phyloP scores from a whole-genome alignment of 2,797 vertebrate genomes.

The Micrastur ruficollis region DNA sequence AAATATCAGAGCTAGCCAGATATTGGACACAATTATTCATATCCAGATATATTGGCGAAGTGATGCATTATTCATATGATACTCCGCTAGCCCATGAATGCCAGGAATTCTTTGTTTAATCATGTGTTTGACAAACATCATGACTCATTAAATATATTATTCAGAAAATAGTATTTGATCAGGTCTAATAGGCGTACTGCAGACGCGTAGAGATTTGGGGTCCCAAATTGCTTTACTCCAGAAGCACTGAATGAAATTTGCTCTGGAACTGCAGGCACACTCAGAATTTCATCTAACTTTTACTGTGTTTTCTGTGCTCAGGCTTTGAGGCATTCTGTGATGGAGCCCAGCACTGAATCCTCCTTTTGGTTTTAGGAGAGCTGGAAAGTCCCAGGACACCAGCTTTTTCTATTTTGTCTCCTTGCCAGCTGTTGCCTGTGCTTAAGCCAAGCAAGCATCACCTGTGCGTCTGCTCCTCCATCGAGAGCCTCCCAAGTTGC shows the following conservation, averaged over 20 bases:
- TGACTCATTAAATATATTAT: conserved; percentile 43
- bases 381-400: background rate
- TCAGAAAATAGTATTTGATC: conserved; percentile 47
- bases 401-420: background rate
- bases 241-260: background rate
- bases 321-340: background rate
- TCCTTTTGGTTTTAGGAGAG: background rate
- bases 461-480: background rate
- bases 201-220: background rate
- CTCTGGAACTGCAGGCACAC: background rate
- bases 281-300: background rate
- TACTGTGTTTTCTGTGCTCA: background rate
- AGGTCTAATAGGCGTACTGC: background rate
- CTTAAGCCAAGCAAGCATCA: background rate
- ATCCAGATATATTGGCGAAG: background rate
- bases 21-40: conserved; percentile 33
- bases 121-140: conserved; percentile 63
- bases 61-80: conserved; percentile 54
- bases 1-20: conserved; percentile 20
- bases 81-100: conserved; percentile 15
- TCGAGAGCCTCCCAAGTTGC: background rate
- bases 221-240: background rate
- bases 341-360: background rate
- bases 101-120: conserved; percentile 66
- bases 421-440: background rate